Conservation (phyloP, 2,113 vertebrate species). For the Dicaeum eximium region DNA sequence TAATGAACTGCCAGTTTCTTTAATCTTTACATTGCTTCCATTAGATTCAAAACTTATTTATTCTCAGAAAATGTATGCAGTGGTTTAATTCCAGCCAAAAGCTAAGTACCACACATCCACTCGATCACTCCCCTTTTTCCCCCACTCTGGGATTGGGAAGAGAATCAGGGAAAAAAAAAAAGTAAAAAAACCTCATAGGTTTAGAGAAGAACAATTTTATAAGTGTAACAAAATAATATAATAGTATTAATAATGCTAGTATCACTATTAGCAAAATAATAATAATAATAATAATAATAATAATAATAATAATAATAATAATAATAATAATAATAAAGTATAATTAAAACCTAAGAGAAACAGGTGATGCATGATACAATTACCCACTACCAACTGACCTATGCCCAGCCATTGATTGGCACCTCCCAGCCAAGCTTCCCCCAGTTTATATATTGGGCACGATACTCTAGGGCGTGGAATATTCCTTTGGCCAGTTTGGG, state of each 20-base stretch:
- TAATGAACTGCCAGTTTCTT: background rate
- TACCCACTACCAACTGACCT: background rate
- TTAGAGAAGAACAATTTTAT: background rate
- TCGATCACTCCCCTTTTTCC: background rate
- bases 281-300: background rate
- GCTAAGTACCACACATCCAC: too few relatives aligned
- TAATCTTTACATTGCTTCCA: background rate
- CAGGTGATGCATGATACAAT: accelerated
- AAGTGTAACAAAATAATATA: background rate
- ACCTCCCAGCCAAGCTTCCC: background rate
- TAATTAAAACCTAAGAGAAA: background rate
- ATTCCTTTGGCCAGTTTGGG: background rate
- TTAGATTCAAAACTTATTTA: background rate
- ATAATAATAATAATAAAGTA: background rate
- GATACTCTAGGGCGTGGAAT: too few relatives aligned
- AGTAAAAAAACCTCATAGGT: background rate
- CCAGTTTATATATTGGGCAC: background rate
- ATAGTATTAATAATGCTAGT: background rate
- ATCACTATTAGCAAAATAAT: background rate
- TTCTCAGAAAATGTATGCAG: background rate
- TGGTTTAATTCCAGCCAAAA: background rate
- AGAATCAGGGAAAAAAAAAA: too few relatives aligned
- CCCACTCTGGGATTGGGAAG: background rate
- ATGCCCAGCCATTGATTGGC: background rate
- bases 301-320: background rate